Base-by-base conservation (phyloP, 2,113 vertebrate genomes). In the Malurus elegans region DNA sequence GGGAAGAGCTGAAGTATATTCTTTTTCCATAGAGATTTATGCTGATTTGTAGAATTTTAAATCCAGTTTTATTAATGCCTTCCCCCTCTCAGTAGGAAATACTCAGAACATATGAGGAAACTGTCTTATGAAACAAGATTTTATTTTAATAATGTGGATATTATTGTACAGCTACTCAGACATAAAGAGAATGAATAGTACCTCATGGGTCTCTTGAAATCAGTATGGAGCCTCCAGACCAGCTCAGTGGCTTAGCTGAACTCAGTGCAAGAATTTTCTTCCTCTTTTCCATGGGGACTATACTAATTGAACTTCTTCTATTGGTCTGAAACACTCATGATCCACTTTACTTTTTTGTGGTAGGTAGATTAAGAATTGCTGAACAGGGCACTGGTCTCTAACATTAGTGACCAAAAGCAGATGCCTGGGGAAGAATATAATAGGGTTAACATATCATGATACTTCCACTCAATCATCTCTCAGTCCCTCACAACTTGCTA, bases 11-110 rank as follows among this genome's bases (percentile, higher is more conserved):
- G 89, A 91, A 93, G 79, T 64, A 62, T 88, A 70, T 72, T 92
- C 78, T 91, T 95, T 94, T 87, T 90, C 89, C 62, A 36, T 13
- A 88, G 85, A 91, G 93, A 91, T 95, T 93, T 96, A 90, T 94
- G 94, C 78, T 93, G 90, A 91, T 81, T 94, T 96, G 74, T 83
- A 65, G 88, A 94, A 94, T 96, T 94, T 95, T 72, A 92, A 97
- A 93, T 94, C 94, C 87, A 88, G 78, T 95, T 95, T 92, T 92
- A 95, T 93, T 91, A 95, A 95, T 80, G 87, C 87, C 62, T 95
- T 94, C 67, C 90, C 91, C 76, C 64, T 96, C 87, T 90, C 93
- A 91, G 84, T 93, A 92, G 87, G 94, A 96, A 91, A 94, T 79
- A 89, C 74, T 95, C 92, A 95, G 79, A 95, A 94, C 82, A 79